Base-by-base conservation (phyloP, 2,797 vertebrate species). In the Cossypha caffra region DNA sequence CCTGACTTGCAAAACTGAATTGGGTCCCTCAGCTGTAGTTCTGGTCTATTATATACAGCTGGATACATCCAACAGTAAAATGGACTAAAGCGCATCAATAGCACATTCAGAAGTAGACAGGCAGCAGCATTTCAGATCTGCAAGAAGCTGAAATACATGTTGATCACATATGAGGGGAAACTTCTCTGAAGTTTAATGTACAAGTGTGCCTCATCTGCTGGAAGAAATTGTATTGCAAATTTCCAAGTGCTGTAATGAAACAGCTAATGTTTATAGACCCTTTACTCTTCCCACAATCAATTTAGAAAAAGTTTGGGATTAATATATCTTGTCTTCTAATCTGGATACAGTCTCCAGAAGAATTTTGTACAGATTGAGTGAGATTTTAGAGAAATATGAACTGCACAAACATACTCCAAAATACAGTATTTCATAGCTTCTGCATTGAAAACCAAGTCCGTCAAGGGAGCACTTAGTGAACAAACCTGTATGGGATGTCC, bases 121-220 rank as follows among this genome's bases (percentile, higher is more conserved):
- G 25, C 68, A 57, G 48, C 24, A n/a, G 18, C 35, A 50, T 69
- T 78, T 48, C 33, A 88, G 55, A 67, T 71, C 77, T 81, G 45
- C 83, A 67, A 77, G 69, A 92, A 69, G 51, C 42, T 89, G 71
- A 76, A 88, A 63, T 73, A 73, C 93, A 92, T 72, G 35, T 76
- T 96, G 96, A 47, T 71, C 71, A 42, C 80, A 85, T 35, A 90
- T 91, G 90, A 89, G 69, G 50, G 40, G 28, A 89, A 90, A 47
- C 23, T 45, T 29, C 87, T 95, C 75, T 95, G 93, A 96, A 94
- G 78, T 93, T 88, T 88, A 85, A 59, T 63, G 63, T 50, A 57
- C 50, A 68, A 93, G 47, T 90, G 87, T 55, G 43, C 26, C 90
- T 95, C 92, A 82, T 84, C 86, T 94, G 66, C 47, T 72, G n/a